Evolutionary conservation across 1,140 invertebrate genomes (phyloP).

Genomic region (Drosophila virilis): DNA sequence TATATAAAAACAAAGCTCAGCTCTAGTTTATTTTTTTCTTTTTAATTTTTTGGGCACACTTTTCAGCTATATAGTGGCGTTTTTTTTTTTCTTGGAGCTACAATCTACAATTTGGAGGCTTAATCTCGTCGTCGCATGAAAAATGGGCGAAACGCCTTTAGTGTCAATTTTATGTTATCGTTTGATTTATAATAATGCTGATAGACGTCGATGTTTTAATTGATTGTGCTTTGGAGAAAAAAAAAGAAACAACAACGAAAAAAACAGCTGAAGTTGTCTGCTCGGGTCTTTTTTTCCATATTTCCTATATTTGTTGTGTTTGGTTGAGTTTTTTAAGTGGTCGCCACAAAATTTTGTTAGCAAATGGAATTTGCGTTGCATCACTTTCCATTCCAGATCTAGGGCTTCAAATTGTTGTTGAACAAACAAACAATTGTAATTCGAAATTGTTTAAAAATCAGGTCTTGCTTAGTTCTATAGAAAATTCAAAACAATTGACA

Average conservation of each 20-base stretch:
- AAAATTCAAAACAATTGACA: too few relatives aligned
- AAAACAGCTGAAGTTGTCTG: slow-evolving; percentile 2
- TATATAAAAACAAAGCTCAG: slow-evolving; percentile 61
- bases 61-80: slow-evolving; percentile 49
- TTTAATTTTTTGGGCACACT: slow-evolving; percentile 29
- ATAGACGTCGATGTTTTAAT: slow-evolving; percentile 81
- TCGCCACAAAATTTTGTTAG: not conserved
- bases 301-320: slow-evolving; percentile 15
- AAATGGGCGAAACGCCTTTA: slow-evolving; percentile 81
- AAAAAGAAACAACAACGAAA: slow-evolving; percentile 1
- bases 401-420: not conserved
- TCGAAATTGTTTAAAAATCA: too few relatives aligned
- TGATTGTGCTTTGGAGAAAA: slow-evolving; percentile 57
- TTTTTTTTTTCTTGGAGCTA: slow-evolving; percentile 37
- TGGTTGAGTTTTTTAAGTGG: slow-evolving; percentile 15
- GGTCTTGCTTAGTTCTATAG: too few relatives aligned
- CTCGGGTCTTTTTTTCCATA: not conserved
- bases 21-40: slow-evolving; percentile 26
- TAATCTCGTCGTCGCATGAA: slow-evolving; percentile 74
- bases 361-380: slow-evolving; percentile 17
- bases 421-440: not conserved
- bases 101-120: slow-evolving; percentile 62
- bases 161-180: slow-evolving; percentile 82
- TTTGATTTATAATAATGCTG: slow-evolving; percentile 83
- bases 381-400: slow-evolving; percentile 14